phyloP scores from a whole-genome alignment of 92 coral and sea anemone species.

The Epizoanthus stellaris region DNA sequence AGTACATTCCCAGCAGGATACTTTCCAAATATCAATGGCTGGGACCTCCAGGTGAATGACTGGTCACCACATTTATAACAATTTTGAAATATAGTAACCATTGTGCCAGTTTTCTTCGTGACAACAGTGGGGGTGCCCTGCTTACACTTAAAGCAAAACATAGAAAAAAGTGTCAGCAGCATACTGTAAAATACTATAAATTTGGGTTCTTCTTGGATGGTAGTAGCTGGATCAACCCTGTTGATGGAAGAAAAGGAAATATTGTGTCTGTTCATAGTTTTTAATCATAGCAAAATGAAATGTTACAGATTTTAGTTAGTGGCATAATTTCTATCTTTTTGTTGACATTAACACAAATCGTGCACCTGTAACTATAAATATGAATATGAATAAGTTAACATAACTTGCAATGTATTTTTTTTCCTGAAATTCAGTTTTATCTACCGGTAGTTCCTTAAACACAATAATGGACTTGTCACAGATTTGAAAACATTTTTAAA shows the following conservation, averaged over 20 bases:
- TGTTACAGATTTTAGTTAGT: too few relatives aligned
- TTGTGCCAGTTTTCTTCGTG: constrained; percentile 32
- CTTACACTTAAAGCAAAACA: constrained; percentile 27
- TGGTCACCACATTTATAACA: constrained; percentile 31
- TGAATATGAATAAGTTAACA: too few relatives aligned
- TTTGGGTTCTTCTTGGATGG: constrained; percentile 34
- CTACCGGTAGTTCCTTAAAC: too few relatives aligned
- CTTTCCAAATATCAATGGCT: constrained; percentile 45
- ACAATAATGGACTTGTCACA: too few relatives aligned
- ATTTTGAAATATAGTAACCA: constrained; percentile 35
- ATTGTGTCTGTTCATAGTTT: too few relatives aligned
- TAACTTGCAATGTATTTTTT: too few relatives aligned
- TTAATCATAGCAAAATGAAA: too few relatives aligned
- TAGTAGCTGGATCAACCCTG: constrained; percentile 12
- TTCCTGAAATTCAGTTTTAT: too few relatives aligned
- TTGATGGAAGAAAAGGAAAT: not conserved
- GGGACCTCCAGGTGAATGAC: constrained; percentile 40
- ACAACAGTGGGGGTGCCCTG: constrained; percentile 18
- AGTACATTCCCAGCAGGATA: constrained; percentile 49
- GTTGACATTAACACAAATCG: too few relatives aligned
- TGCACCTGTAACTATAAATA: too few relatives aligned
- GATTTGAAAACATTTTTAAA: too few relatives aligned
- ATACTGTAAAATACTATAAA: constrained; percentile 34
- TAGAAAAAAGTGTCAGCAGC: constrained; percentile 32
- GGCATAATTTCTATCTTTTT: too few relatives aligned